Percentiles rank a stretch among this genome's conserved stretches.
Conservation (phyloP, 1,140 invertebrate genomes). For the Anagrus nilaparvatae region DNA sequence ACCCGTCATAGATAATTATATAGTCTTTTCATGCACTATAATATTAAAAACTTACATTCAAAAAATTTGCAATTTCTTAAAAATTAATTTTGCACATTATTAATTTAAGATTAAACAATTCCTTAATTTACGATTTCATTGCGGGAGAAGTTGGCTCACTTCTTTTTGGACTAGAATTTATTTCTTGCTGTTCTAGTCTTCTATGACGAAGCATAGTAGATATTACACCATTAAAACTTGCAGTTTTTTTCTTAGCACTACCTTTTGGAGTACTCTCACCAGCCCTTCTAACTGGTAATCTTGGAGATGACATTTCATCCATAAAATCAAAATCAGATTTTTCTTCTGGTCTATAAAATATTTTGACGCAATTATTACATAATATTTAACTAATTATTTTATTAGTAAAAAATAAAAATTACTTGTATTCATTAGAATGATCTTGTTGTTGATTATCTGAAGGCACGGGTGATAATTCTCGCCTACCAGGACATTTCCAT, state of each 20-base stretch:
- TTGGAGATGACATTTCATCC: constrained; percentile 58
- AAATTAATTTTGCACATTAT: constrained; percentile 4
- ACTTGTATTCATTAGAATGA: constrained; percentile 36
- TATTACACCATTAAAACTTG: constrained; percentile 61
- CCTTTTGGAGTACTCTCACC: constrained; percentile 54
- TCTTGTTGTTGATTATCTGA: constrained; percentile 34
- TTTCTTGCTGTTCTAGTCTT: constrained; percentile 48
- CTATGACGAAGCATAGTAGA: constrained; percentile 63
- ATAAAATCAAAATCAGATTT: constrained; percentile 65
- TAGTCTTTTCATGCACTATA: constrained; percentile 12
- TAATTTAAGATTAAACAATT: background rate
- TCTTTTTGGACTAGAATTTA: constrained; percentile 34
- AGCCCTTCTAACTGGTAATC: constrained; percentile 50
- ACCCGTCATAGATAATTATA: constrained; percentile 17
- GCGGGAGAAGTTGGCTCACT: constrained; percentile 29
- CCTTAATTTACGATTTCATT: constrained; percentile 26
- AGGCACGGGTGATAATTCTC: constrained; percentile 45
- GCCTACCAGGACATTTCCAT: constrained; percentile 54
- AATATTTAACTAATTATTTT: background rate
- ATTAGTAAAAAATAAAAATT: constrained; percentile 12
- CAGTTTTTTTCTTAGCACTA: constrained; percentile 66
- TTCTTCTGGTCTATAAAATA: constrained; percentile 42
- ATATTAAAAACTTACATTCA: constrained; percentile 10
- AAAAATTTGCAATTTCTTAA: background rate
- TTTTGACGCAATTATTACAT: no score